These are phyloP conservation scores for Palythoa grandis DNA, from an alignment of 92 coral and sea anemone genomes.

Conservation along the genomic window DNA sequence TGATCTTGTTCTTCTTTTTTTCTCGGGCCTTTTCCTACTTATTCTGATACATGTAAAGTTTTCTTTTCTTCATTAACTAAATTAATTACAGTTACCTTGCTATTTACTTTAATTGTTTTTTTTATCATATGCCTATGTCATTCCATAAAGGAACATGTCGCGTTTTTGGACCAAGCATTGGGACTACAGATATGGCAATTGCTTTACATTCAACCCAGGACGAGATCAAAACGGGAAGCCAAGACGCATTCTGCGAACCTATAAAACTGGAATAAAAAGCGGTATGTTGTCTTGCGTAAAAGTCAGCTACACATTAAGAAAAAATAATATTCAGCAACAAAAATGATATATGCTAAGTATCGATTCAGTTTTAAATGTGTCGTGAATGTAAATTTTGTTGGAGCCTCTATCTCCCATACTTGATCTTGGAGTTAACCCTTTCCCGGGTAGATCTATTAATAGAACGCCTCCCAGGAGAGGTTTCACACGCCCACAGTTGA, in stretches of 20 bases:
- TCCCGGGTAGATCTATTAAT: too few relatives aligned
- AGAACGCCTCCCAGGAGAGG: too few relatives aligned
- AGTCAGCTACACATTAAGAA: too few relatives aligned
- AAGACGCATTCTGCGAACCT: conserved; percentile 14
- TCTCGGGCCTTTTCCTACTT: background rate
- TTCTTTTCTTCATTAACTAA: background rate
- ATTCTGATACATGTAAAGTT: background rate
- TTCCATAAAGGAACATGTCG: conserved; percentile 27
- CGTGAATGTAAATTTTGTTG: too few relatives aligned
- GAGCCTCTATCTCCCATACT: too few relatives aligned
- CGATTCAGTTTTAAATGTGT: too few relatives aligned
- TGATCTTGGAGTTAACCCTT: too few relatives aligned
- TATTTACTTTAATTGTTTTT: background rate
- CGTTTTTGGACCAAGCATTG: conserved; percentile 39
- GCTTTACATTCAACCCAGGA: conserved; percentile 39
- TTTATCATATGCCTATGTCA: background rate
- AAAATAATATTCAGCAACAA: too few relatives aligned
- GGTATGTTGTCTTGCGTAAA: background rate
- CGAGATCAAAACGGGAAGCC: conserved; percentile 23
- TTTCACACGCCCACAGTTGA: too few relatives aligned
- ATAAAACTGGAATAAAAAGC: conserved; percentile 41
- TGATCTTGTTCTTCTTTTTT: background rate
- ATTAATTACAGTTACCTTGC: background rate
- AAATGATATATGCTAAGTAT: too few relatives aligned
- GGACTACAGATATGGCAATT: conserved; percentile 40